These are phyloP conservation scores for Hedychridium roseum DNA, from an alignment of 2,888 invertebrate species.

Conservation along the genomic window DNA sequence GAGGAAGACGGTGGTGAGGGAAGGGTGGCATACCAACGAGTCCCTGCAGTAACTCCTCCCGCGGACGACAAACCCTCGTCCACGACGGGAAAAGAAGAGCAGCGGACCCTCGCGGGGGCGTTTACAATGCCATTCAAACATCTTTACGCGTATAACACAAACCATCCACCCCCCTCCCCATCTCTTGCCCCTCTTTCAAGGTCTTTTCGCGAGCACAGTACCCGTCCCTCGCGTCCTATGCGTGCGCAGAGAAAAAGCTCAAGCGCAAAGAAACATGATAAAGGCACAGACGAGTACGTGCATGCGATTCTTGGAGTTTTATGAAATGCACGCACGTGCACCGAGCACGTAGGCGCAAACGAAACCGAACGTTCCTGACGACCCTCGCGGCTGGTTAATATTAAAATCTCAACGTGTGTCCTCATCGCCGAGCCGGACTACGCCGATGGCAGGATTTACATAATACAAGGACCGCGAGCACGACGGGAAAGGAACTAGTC, in stretches of 20 bases:
- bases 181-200: no score
- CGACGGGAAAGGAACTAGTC: slow-evolving; percentile 15
- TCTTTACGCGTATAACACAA: no score
- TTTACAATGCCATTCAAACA: no score
- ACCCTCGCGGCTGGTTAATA: slow-evolving; percentile 47
- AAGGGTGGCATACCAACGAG: slow-evolving; percentile 42
- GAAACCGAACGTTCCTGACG: no score
- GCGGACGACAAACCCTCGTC: slow-evolving; percentile 13
- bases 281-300: slow-evolving; percentile 15
- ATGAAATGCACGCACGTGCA: no score
- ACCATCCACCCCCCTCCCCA: no score
- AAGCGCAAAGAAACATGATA: not conserved
- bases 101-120: slow-evolving; percentile 6
- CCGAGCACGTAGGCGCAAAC: no score
- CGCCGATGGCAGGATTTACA: slow-evolving; percentile 49
- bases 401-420: slow-evolving; percentile 51
- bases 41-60: slow-evolving; percentile 24
- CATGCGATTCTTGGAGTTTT: no score
- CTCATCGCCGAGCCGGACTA: slow-evolving; percentile 27
- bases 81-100: not conserved
- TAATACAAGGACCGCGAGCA: slow-evolving; percentile 44
- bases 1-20: slow-evolving; percentile 18
- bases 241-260: not conserved
- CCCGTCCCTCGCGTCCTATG: no score
- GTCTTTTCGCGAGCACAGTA: no score